Evolutionary conservation across 2,888 invertebrate species (phyloP).

Genomic region (Oxycera nigricornis): DNA sequence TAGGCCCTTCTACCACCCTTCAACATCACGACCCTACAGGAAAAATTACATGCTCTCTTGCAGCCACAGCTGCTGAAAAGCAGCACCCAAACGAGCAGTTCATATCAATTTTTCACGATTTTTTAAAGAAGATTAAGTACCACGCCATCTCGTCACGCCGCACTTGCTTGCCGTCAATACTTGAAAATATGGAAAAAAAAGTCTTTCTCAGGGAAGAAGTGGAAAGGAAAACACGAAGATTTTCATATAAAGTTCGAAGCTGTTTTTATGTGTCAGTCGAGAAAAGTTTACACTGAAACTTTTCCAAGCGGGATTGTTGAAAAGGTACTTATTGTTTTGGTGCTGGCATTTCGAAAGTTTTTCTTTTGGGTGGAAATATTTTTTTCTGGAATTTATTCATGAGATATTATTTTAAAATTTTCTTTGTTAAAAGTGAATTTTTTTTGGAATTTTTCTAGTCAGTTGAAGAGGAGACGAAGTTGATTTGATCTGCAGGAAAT

Average conservation of each 20-base stretch:
- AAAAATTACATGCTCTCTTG: background rate
- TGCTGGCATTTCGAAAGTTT: background rate
- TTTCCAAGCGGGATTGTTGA: background rate
- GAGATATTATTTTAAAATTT: background rate
- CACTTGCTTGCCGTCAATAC: background rate
- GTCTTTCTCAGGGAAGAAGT: background rate
- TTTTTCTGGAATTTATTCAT: background rate
- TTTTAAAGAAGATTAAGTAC: constrained; percentile 11
- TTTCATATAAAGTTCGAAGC: background rate
- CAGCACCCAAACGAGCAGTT: constrained; percentile 2
- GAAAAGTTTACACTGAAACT: background rate
- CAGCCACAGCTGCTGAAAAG: background rate
- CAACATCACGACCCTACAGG: background rate
- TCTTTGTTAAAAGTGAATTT: too few relatives aligned
- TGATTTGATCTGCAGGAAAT: too few relatives aligned
- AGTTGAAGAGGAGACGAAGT: too few relatives aligned
- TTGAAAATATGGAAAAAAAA: background rate
- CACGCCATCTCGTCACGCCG: background rate
- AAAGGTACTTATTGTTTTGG: background rate
- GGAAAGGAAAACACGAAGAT: background rate
- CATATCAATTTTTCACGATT: background rate
- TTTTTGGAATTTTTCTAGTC: too few relatives aligned
- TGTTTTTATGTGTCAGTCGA: background rate
- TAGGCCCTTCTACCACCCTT: background rate
- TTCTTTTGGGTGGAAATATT: background rate